Evolutionary conservation across 2,797 vertebrate species (phyloP).

Genomic region (Schizothorax lantsangensis): DNA sequence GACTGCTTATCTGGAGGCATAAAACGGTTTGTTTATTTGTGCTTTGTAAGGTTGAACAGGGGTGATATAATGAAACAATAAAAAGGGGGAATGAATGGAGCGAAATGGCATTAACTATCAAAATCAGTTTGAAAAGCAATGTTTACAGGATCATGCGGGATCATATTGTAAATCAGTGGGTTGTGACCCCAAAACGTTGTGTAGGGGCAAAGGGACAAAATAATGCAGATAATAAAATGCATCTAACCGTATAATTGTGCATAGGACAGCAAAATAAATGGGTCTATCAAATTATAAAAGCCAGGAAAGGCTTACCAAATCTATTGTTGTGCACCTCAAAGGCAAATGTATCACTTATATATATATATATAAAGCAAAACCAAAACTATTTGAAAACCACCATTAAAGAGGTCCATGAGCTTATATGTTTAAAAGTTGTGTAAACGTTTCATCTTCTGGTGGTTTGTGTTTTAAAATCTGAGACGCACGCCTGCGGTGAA

Average conservation of each 20-base stretch:
- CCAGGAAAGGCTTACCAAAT: background rate
- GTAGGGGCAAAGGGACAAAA: background rate
- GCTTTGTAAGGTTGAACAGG: constrained; percentile 1
- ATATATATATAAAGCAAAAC: no score
- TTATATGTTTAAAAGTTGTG: background rate
- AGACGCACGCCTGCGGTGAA: background rate
- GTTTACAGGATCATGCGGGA: background rate
- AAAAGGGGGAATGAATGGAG: constrained; percentile 7
- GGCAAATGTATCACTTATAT: background rate
- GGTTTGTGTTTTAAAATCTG: background rate
- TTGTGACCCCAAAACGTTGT: background rate
- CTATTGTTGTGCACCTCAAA: background rate
- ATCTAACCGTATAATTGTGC: background rate
- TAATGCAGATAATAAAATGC: background rate
- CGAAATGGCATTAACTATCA: constrained; percentile 1
- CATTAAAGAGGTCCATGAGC: background rate
- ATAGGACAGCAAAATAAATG: background rate
- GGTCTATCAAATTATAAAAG: background rate
- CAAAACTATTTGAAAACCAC: background rate
- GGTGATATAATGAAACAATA: constrained; percentile 18
- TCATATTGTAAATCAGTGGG: background rate
- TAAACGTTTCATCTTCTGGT: background rate
- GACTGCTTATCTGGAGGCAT: constrained; percentile 22
- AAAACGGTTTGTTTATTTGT: background rate
- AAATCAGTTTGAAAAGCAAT: background rate